Evolutionary conservation across 2,888 invertebrate species (phyloP), one percentile per base, ranked within the genome.

Genomic region (Myopa tessellatipennis): DNA sequence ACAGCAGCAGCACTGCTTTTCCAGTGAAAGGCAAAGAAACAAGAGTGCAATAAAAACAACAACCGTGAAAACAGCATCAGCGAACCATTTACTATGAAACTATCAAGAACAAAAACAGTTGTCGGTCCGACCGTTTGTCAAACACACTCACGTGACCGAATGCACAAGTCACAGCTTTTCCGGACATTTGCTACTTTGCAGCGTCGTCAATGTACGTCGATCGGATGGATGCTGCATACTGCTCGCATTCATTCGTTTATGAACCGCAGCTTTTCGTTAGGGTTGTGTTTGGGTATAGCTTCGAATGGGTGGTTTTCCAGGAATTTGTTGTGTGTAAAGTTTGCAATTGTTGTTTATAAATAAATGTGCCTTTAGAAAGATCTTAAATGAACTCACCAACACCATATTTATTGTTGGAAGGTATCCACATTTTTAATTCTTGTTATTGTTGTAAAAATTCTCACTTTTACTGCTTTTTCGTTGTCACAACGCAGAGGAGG

Each of bases 321-420:
- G 73, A 73, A 73, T 26, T 50, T 18, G 14, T 69, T 26, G 69
- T 70, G 65, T 71, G 60, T 45, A 40, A 69, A 26, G 40, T 60
- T 18, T 68, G 36, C 68, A 26, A 26, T 70, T 63, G 34, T 77
- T 78, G 52, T 74, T 70, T 55, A 16, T 61, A 61, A 67, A 75
- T 61, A 55, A 72, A 65, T 67, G 60, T 71, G 74, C 34, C 74
- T 70, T n/a, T 45, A 5, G 12, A 70, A 18, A 61, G 36, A 18
- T 61, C 55, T 34, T 36, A 34, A 74, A 38, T 16, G 26, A 58
- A 87, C 89, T 89, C 81, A 89, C 89, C 89, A 83, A 89, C 89
- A 82, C 89, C 89, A 85, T 88, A 89, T 86, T 89, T 89, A 82
- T 88, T 88, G 82, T 88, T 89, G 74, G 89, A 88, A 81, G 89